A percentile compares a stretch with the other conserved stretches of the same genome.
These are phyloP conservation scores for Lithobius niger DNA, from an alignment of 1,140 invertebrate species.

Conservation along the genomic window DNA sequence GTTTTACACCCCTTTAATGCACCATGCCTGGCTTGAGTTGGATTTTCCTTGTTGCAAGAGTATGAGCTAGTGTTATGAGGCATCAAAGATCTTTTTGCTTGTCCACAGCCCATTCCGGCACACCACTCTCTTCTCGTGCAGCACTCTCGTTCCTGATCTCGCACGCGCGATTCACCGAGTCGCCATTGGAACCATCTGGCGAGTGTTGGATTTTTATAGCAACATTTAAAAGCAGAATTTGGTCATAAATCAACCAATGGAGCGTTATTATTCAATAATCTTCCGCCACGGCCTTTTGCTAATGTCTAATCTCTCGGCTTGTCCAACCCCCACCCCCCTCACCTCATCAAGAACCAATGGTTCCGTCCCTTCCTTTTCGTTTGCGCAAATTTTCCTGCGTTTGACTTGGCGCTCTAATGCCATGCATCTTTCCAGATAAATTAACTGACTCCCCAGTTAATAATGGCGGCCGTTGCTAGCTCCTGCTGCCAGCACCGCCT, in stretches of 20 bases:
- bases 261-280: slow-evolving; percentile 9
- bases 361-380: background rate
- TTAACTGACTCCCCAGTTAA: background rate
- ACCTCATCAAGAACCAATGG: background rate
- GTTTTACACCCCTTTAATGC: too few species aligned
- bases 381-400: background rate
- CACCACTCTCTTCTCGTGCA: too few species aligned
- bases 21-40: too few species aligned
- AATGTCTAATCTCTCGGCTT: background rate
- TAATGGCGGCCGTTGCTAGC: background rate
- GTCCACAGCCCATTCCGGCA: background rate
- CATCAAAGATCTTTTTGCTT: slow-evolving; percentile 7
- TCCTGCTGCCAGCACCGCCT: too few species aligned
- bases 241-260: slow-evolving; percentile 5
- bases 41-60: too few species aligned
- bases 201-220: slow-evolving; percentile 6
- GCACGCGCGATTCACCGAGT: background rate
- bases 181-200: slow-evolving; percentile 7
- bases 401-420: background rate
- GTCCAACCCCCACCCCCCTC: background rate
- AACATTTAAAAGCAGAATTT: slow-evolving; percentile 9
- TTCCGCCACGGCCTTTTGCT: background rate
- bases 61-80: too few species aligned
- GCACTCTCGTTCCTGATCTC: too few species aligned
- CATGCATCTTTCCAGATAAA: background rate